phyloP scores from a whole-genome alignment of 1,140 invertebrate species.

The Atta texana region DNA sequence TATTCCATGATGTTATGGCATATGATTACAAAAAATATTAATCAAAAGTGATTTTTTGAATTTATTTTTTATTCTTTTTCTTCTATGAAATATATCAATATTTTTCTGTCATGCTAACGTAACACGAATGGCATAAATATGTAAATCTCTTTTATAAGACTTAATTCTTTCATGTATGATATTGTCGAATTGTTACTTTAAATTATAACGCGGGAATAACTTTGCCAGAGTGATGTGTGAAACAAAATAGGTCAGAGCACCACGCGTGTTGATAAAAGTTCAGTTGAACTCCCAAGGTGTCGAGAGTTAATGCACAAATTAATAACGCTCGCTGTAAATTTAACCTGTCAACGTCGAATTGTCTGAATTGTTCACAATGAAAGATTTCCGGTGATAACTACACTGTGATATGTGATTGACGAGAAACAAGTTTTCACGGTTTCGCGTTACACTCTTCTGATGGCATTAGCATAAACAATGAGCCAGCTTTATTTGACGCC shows the following conservation, averaged over 20 bases:
- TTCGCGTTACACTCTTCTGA: constrained; percentile 39
- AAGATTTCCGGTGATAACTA: constrained; percentile 73
- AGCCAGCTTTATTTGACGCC: background rate
- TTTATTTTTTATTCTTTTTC: too few relatives aligned
- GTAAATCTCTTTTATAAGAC: background rate
- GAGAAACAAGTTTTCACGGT: constrained; percentile 63
- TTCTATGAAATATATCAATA: background rate
- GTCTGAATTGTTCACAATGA: constrained; percentile 76
- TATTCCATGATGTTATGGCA: background rate
- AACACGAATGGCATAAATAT: background rate
- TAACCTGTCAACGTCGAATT: constrained; percentile 71
- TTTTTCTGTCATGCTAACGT: background rate
- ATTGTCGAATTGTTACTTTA: background rate
- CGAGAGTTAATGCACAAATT: constrained; percentile 52
- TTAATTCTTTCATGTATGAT: background rate
- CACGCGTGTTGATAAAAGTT: constrained; percentile 59
- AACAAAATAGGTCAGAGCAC: constrained; percentile 34
- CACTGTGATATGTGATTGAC: background rate
- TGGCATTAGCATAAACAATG: background rate
- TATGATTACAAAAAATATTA: constrained; percentile 1
- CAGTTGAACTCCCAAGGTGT: constrained; percentile 61
- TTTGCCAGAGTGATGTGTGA: constrained; percentile 28
- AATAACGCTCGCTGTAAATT: constrained; percentile 58
- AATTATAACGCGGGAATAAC: constrained; percentile 17
- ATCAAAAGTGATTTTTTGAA: background rate